Percentiles rank a stretch among this genome's conserved stretches.
Conservation (phyloP, 2,888 invertebrate species). For the Orthosia gothica region DNA sequence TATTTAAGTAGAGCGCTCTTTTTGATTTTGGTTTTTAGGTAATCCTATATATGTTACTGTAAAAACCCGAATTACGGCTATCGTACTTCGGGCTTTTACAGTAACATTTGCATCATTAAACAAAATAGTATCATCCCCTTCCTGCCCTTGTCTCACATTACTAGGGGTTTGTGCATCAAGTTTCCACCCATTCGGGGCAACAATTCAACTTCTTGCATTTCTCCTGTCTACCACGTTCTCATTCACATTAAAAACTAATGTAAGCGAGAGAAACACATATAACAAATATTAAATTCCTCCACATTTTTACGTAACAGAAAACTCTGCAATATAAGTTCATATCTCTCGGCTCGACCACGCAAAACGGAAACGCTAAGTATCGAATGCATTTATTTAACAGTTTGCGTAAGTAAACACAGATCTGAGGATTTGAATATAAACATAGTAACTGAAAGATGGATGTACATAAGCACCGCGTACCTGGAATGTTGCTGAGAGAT, state of each 20-base stretch:
- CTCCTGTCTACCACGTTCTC: neutral
- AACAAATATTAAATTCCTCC: neutral
- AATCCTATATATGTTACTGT: too few species aligned
- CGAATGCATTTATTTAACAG: conserved; percentile 40
- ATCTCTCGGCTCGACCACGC: neutral
- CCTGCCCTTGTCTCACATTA: too few species aligned
- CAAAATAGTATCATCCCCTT: too few species aligned
- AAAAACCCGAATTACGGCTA: too few species aligned
- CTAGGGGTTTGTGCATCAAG: too few species aligned
- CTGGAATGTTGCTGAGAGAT: conserved; percentile 53
- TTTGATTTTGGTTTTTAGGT: too few species aligned
- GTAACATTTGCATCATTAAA: too few species aligned
- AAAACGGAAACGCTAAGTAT: conserved; percentile 26
- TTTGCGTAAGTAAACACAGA: conserved; percentile 42
- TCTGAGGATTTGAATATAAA: conserved; percentile 57
- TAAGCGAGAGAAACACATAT: neutral
- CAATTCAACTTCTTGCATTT: neutral
- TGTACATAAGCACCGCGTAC: conserved; percentile 28
- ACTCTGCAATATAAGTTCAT: neutral
- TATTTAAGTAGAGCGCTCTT: neutral
- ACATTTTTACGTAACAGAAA: conserved; percentile 2
- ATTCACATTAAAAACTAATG: neutral
- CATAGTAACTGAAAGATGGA: conserved; percentile 39
- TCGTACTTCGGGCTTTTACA: too few species aligned
- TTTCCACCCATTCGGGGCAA: too few species aligned